Percentiles rank a stretch among this genome's conserved stretches.
phyloP scores from a whole-genome alignment of 2,113 vertebrate genomes.

The Phrynosoma platyrhinos region DNA sequence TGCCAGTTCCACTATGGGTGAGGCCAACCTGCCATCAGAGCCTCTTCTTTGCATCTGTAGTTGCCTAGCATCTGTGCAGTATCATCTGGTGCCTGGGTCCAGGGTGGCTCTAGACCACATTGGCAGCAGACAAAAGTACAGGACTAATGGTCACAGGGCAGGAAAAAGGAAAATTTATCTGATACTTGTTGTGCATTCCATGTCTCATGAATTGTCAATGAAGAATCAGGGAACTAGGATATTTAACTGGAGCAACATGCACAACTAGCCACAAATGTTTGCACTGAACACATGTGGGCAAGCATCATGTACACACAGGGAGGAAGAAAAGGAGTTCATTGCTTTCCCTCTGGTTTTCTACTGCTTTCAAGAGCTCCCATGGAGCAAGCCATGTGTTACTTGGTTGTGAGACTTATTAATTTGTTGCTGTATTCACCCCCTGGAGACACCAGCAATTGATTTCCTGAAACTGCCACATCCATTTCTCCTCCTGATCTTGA shows the following conservation, averaged over 20 bases:
- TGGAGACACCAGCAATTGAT: background rate
- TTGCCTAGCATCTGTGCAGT: background rate
- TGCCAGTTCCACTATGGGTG: too few species aligned
- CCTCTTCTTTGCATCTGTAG: too few species aligned
- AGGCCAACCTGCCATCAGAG: too few species aligned
- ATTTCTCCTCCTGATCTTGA: constrained; percentile 13
- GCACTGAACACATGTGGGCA: background rate
- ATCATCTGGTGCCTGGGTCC: background rate
- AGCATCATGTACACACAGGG: background rate
- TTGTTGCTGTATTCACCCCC: background rate
- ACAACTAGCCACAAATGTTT: background rate
- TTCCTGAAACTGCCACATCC: background rate
- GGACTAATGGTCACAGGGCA: background rate
- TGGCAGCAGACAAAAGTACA: background rate
- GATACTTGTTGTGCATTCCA: background rate
- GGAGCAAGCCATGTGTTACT: background rate
- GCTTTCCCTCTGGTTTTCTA: background rate
- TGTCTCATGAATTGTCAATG: background rate
- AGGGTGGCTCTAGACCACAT: background rate
- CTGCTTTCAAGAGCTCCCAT: constrained; percentile 6
- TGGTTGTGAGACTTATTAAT: constrained; percentile 17
- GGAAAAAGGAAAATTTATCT: background rate
- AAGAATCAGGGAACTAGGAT: background rate
- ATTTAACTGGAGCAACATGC: background rate
- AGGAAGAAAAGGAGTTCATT: background rate